These are phyloP conservation scores for Chrysomallon squamiferum DNA, from an alignment of 1,140 invertebrate genomes.

Conservation along the genomic window DNA sequence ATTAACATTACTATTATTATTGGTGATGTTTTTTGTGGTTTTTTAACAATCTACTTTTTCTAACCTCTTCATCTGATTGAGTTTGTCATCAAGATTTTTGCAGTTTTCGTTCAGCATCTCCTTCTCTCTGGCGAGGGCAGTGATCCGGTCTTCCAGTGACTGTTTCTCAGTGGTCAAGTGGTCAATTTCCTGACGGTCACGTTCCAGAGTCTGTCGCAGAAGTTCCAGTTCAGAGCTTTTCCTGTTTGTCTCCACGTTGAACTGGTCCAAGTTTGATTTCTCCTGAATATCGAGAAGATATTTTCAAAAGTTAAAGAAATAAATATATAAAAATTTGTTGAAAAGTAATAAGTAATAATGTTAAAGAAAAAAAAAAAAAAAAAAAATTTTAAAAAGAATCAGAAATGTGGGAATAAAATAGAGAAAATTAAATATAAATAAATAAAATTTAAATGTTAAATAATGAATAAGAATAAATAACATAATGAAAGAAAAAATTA, in stretches of 20 bases:
- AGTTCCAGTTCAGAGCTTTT: conserved; percentile 49
- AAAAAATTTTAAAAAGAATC: too few species aligned
- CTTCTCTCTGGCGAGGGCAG: conserved; percentile 39
- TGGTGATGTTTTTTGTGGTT: too few species aligned
- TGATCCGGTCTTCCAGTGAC: conserved; percentile 46
- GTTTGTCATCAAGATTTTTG: conserved; percentile 50
- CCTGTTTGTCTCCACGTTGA: conserved; percentile 42
- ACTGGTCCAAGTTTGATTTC: conserved; percentile 48
- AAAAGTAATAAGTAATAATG: background rate
- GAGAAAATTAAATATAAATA: too few species aligned
- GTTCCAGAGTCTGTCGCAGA: conserved; percentile 39
- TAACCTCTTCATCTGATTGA: conserved; percentile 53
- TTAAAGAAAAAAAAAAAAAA: background rate
- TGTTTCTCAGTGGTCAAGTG: conserved; percentile 45
- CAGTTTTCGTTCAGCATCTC: conserved; percentile 48
- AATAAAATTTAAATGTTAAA: too few species aligned
- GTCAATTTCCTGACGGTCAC: conserved; percentile 47
- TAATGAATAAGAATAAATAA: too few species aligned
- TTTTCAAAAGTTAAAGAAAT: background rate
- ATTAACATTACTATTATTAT: too few species aligned
- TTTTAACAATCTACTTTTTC: background rate
- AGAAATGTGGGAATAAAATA: too few species aligned
- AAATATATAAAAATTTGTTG: background rate
- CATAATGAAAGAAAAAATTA: too few species aligned
- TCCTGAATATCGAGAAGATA: conserved; percentile 30